phyloP scores from a whole-genome alignment of 2,797 vertebrate species.

The Coregonus suidteri region DNA sequence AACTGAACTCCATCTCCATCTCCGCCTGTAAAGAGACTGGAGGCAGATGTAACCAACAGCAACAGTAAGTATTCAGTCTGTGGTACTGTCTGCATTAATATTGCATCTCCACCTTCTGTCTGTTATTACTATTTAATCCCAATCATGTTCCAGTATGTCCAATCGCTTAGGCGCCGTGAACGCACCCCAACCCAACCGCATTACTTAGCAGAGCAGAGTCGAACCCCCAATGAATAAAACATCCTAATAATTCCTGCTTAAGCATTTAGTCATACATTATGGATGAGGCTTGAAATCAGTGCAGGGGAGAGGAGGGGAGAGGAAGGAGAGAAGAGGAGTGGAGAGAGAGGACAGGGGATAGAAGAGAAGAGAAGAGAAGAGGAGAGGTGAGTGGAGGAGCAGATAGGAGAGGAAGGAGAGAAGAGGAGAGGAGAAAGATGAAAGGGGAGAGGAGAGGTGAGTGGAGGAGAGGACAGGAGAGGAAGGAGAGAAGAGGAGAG shows the following conservation, averaged over 20 bases:
- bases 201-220: slow-evolving; percentile 12
- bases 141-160: slow-evolving; percentile 50
- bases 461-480: slow-evolving; percentile 28
- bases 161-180: slow-evolving; percentile 22
- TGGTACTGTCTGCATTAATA: slow-evolving; percentile 49
- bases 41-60: not conserved
- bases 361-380: not conserved
- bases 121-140: slow-evolving; percentile 66
- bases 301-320: slow-evolving; percentile 35
- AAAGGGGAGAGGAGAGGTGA: slow-evolving; percentile 37
- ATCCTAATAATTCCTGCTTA: slow-evolving; percentile 68
- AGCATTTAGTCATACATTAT: slow-evolving; percentile 66
- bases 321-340: too few relatives aligned
- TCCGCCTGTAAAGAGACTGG: not conserved
- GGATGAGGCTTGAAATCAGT: slow-evolving; percentile 57
- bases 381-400: not conserved
- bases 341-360: slow-evolving; percentile 36
- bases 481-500: slow-evolving; percentile 36
- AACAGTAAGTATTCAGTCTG: slow-evolving; percentile 20
- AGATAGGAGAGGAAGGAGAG: slow-evolving; percentile 34
- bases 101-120: slow-evolving; percentile 46
- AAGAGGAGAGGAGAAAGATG: slow-evolving; percentile 23
- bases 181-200: slow-evolving; percentile 3
- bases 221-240: slow-evolving; percentile 61
- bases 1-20: not conserved